Conservation (phyloP, 2,888 invertebrate species). For the Harpalus rubripes region DNA sequence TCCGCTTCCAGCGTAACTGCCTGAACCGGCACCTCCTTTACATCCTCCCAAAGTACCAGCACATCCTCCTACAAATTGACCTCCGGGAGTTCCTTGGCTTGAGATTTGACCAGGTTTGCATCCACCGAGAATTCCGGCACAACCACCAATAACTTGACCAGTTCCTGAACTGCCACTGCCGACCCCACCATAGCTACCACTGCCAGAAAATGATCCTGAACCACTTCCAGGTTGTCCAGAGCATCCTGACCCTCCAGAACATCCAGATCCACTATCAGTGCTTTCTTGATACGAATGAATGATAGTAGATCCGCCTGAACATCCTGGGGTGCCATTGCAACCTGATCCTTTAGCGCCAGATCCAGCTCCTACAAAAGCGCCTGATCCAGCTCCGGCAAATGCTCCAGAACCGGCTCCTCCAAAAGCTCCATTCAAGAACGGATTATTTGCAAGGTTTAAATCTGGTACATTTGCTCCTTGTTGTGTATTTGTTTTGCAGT, state of each 20-base stretch:
- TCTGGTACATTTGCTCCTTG: constrained; percentile 50
- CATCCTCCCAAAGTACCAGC: constrained; percentile 36
- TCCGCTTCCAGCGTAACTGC: constrained; percentile 13
- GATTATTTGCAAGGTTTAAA: constrained; percentile 69
- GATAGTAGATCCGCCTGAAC: constrained; percentile 22
- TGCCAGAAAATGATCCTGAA: not conserved
- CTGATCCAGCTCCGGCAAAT: constrained; percentile 8
- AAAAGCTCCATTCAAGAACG: constrained; percentile 71
- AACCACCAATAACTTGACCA: not conserved
- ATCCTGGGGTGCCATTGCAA: constrained; percentile 1
- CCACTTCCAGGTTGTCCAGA: constrained; percentile 20
- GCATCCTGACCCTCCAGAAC: constrained; percentile 4
- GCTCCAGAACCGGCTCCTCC: constrained; percentile 68
- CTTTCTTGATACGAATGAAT: constrained; percentile 12
- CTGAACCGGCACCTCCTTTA: not conserved
- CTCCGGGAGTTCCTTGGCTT: not conserved
- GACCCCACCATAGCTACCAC: not conserved
- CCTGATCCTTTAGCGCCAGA: constrained; percentile 26
- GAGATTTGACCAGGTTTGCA: constrained; percentile 31
- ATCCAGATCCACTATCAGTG: constrained; percentile 21
- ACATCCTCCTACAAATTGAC: constrained; percentile 27
- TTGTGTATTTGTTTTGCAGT: constrained; percentile 67
- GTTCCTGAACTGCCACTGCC: constrained; percentile 1
- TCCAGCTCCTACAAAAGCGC: constrained; percentile 34
- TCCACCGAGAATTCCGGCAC: constrained; percentile 18